phyloP scores from a whole-genome alignment of 2,888 invertebrate genomes.

The Romanomermis culicivorax region DNA sequence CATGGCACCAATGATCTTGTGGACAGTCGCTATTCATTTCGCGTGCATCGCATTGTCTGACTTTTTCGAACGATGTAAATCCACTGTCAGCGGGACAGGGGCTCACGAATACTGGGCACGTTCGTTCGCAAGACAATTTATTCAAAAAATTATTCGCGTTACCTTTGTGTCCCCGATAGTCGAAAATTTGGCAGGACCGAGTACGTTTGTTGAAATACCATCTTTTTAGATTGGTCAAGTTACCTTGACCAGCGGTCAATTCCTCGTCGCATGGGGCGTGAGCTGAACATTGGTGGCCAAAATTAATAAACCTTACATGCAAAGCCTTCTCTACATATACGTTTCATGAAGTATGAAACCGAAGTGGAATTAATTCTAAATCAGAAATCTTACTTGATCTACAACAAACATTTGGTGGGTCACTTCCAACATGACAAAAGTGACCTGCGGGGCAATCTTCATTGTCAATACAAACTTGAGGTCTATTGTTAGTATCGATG shows the following conservation, averaged over 20 bases:
- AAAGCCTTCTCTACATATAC: too few relatives aligned
- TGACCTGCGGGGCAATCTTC: not conserved
- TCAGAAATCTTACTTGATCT: too few relatives aligned
- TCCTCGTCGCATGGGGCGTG: not conserved
- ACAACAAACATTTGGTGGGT: too few relatives aligned
- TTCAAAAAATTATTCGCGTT: conserved; percentile 24
- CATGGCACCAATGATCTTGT: conserved; percentile 10
- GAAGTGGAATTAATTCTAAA: too few relatives aligned
- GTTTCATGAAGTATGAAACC: too few relatives aligned
- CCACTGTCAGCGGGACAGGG: not conserved
- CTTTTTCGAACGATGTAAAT: not conserved
- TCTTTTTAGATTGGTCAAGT: not conserved
- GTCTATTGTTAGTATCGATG: not conserved
- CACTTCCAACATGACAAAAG: not conserved
- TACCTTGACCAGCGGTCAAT: not conserved
- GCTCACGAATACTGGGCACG: conserved; percentile 11
- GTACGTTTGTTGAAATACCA: conserved; percentile 11
- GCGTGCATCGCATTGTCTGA: not conserved
- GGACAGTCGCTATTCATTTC: conserved; percentile 3
- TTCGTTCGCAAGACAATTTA: conserved; percentile 8
- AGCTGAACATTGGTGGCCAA: not conserved
- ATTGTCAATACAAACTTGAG: not conserved
- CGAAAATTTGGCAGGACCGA: conserved; percentile 11
- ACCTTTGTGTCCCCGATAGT: conserved; percentile 17
- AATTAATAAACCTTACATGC: not conserved